phyloP scores from a whole-genome alignment of 1,140 invertebrate genomes.

The Heliconius himera region DNA sequence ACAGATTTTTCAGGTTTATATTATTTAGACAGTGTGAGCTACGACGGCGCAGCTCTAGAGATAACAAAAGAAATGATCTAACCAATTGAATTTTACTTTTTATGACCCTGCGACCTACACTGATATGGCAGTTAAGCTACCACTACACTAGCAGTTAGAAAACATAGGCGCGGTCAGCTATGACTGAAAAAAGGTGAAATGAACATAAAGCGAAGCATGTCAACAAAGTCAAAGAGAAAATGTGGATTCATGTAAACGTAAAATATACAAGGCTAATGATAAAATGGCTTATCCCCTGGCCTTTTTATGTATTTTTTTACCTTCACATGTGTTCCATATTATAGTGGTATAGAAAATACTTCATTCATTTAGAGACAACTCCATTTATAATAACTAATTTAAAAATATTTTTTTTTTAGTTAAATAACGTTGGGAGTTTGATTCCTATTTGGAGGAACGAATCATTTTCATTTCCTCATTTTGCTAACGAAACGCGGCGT shows the following conservation, averaged over 20 bases:
- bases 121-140: not conserved
- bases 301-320: not conserved
- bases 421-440: too few species aligned
- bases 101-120: not conserved
- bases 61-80: too few species aligned
- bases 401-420: too few species aligned
- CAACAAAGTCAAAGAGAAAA: slow-evolving; percentile 7
- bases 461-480: too few species aligned
- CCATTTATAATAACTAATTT: too few species aligned
- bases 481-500: too few species aligned
- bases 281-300: not conserved
- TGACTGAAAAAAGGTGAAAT: not conserved
- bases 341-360: not conserved
- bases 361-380: too few species aligned
- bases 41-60: too few species aligned
- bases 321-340: not conserved
- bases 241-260: slow-evolving; percentile 29
- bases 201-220: slow-evolving; percentile 1
- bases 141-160: not conserved
- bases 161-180: slow-evolving; percentile 8
- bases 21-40: too few species aligned
- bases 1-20: too few species aligned
- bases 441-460: too few species aligned
- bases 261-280: not conserved
- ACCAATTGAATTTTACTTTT: not conserved